phyloP scores from a whole-genome alignment of 1,140 invertebrate genomes.

The Parapsyche elsis region DNA sequence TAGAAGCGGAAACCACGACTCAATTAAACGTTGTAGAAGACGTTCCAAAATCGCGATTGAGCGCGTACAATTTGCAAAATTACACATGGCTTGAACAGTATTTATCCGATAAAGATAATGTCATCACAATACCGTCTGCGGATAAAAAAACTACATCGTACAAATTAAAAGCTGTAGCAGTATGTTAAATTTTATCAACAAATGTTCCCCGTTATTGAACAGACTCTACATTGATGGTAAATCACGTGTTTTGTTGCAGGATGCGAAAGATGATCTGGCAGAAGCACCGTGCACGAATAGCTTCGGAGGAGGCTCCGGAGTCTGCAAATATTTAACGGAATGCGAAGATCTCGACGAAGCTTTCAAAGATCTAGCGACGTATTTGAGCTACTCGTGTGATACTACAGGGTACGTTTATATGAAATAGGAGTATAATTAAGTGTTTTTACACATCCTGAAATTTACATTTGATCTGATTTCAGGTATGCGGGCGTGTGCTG shows the following conservation, averaged over 20 bases:
- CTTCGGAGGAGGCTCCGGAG: conserved; percentile 36
- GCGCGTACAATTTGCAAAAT: conserved; percentile 30
- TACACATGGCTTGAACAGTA: conserved; percentile 47
- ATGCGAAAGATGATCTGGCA: background rate
- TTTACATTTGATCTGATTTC: background rate
- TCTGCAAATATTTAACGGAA: conserved; percentile 49
- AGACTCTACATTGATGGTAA: no score
- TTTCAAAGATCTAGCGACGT: conserved; percentile 46
- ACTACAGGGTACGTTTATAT: conserved; percentile 34
- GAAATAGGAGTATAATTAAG: background rate
- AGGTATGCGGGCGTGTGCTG: conserved; percentile 39
- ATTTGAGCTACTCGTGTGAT: conserved; percentile 41
- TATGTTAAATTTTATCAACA: background rate
- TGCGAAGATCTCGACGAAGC: conserved; percentile 30
- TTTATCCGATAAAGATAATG: conserved; percentile 27
- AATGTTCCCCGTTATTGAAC: no score
- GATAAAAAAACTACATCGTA: background rate
- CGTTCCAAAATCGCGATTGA: background rate
- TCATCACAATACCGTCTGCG: background rate
- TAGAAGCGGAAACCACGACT: background rate
- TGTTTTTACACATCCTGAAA: background rate
- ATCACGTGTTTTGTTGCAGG: background rate
- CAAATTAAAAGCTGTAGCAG: conserved; percentile 4
- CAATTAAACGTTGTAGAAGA: background rate
- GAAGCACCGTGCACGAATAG: conserved; percentile 35